Evolutionary conservation across 2,113 vertebrate species (phyloP), one percentile per base, ranked within the genome.

Genomic region (Notarius quadriscutis): DNA sequence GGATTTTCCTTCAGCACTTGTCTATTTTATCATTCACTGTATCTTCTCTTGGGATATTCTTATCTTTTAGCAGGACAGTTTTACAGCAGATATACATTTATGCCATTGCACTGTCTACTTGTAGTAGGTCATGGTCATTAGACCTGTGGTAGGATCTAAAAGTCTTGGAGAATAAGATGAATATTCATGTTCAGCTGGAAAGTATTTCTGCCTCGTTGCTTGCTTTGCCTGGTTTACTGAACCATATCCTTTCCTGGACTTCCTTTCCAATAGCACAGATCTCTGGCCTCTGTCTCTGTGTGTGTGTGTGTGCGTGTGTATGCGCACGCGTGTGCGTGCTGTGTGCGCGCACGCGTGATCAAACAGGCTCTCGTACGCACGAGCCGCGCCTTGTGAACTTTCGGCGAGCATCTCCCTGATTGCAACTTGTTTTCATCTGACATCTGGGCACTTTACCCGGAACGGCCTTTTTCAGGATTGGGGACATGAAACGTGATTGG

Each of bases 331-430:
- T 25, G 20, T n/a, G 34, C 25, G 65, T 58, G 53, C 4, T 14
- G 51, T 22, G 67, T 17, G 83, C 7, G 27, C 51, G 83, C 53
- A 51, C 8, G 48, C 63, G 48, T 25, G 84, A 27, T 63, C n/a
- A 51, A 65, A 14, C 75, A 72, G 84, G 27, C 74, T 86, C 57
- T 65, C 8, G 60, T 65, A 58, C 41, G 72, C 84, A 65, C 74
- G 27, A 79, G 75, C 67, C 75, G 48, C 84, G 25, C 62, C 82
- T 87, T 65, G 78, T 67, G 60, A 83, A 83, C 71, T 83, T 83
- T 87, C n/a, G 25, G 51, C 55, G 57, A 75, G 22, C 67, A 41
- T 83, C 58, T 51, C 5, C 20, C 17, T 51, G 22, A 87, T 83
- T 63, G 6, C 72, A 53, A 60, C 81, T 87, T 77, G 9, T 83